A percentile compares a stretch with the other conserved stretches of the same genome.
Evolutionary conservation across 1,140 invertebrate genomes (phyloP).

Genomic region (Uloborus diversus): DNA sequence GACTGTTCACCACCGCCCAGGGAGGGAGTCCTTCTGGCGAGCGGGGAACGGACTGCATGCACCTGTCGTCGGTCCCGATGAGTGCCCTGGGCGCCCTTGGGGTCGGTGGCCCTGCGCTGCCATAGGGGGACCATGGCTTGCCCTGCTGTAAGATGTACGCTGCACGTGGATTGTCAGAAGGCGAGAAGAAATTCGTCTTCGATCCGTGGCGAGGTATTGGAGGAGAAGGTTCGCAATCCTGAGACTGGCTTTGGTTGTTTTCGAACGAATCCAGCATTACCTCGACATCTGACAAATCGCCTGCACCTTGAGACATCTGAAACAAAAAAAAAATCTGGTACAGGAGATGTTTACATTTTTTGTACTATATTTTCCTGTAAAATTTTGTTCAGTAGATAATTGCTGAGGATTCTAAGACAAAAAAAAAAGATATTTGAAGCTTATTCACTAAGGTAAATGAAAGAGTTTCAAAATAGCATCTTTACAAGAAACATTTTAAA

Average conservation of each 20-base stretch:
- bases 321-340: background rate
- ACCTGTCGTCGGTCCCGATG: slow-evolving; percentile 22
- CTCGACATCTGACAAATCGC: slow-evolving; percentile 58
- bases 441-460: too few relatives aligned
- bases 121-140: slow-evolving; percentile 43
- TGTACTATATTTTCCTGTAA: too few relatives aligned
- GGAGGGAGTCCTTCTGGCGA: slow-evolving; percentile 39
- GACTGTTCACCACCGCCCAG: slow-evolving; percentile 49
- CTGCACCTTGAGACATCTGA: slow-evolving; percentile 58
- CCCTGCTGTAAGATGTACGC: slow-evolving; percentile 8
- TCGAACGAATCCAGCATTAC: slow-evolving; percentile 57
- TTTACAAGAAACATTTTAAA: too few relatives aligned
- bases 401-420: background rate
- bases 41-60: background rate
- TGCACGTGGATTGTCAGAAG: slow-evolving; percentile 59
- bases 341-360: background rate
- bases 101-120: slow-evolving; percentile 33
- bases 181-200: slow-evolving; percentile 90
- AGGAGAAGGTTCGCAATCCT: slow-evolving; percentile 90
- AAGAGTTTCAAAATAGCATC: too few relatives aligned
- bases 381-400: background rate
- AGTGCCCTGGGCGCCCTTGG: slow-evolving; percentile 37
- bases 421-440: background rate
- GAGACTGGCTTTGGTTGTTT: slow-evolving; percentile 70
- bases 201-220: slow-evolving; percentile 88